Conservation (phyloP, 2,113 vertebrate species). For the Antechinus stuartii region DNA sequence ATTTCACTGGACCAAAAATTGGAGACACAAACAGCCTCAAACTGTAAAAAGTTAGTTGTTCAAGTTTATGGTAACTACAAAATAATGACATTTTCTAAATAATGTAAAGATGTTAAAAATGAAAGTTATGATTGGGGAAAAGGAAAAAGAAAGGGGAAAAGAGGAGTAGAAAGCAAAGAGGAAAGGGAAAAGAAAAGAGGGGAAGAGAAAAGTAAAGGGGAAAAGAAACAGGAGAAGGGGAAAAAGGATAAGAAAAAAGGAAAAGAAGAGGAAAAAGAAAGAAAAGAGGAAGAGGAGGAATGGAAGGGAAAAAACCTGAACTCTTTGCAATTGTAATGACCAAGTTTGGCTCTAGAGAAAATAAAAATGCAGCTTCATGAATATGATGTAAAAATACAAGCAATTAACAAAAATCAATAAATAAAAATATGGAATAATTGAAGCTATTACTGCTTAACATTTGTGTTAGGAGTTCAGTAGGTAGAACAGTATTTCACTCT, state of each 20-base stretch:
- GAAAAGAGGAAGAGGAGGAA: too few relatives aligned
- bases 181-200: too few relatives aligned
- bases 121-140: neutral
- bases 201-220: too few relatives aligned
- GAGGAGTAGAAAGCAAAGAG: too few relatives aligned
- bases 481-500: neutral
- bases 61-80: neutral
- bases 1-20: rapidly evolving
- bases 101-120: neutral
- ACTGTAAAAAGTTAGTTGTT: neutral
- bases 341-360: neutral
- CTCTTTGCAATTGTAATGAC: neutral
- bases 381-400: neutral
- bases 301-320: neutral
- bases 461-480: neutral
- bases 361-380: neutral
- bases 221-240: too few relatives aligned
- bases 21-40: neutral
- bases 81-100: neutral
- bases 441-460: neutral
- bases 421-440: neutral
- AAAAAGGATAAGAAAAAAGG: too few relatives aligned
- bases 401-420: neutral
- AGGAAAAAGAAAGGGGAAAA: neutral
- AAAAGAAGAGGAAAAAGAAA: too few relatives aligned